Evolutionary conservation across 2,888 invertebrate genomes (phyloP), one percentile per base, ranked within the genome.

Genomic region (Drosophila greeni): DNA sequence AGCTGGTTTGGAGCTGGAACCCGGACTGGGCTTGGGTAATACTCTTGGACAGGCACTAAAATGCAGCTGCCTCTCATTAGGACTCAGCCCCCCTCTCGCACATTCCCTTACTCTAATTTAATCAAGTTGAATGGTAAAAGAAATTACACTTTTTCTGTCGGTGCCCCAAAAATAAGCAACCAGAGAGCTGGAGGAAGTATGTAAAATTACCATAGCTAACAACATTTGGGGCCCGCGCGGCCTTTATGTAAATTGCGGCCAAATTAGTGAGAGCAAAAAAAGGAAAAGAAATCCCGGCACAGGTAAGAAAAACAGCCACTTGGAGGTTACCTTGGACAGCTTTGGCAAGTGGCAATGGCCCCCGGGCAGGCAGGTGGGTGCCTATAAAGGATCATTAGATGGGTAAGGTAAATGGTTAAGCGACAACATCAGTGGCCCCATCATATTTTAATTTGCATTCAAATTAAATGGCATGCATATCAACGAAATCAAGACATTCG

Each of bases 401-500:
- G 74, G 79, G 62, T 61, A 78, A 62, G 74, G 68, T 67, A 80
- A 81, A 58, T 73, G 70, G 60, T 49, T 55, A 68, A 71, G 51
- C 62, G 69, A 65, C 58, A 70, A 51, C 67, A 72, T 58, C 58
- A 54, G 45, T 43, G 62, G 62, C 52, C 40, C 42, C 67, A 70
- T 81, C 74, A 83, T 81, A 76, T 82, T 76, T 82, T 85, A 83
- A 85, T 85, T 83, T 82, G 85, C 82, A 85, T 82, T 82, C 76
- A 82, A 82, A 82, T 83, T 75, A 75, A 83, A 81, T 64, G 76
- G 68, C 74, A 72, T 66, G 68, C 74, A 73, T 66, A 66, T 66
- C 29, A 68, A 71, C 39, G 55, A 47, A 39, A 68, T 33, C 36
- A 66, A 66, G 54, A 18, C 34, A 42, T 39, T 61, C 37, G 12